These are phyloP conservation scores for Lucinisca nassula DNA, from an alignment of 2,888 invertebrate species.

Conservation along the genomic window DNA sequence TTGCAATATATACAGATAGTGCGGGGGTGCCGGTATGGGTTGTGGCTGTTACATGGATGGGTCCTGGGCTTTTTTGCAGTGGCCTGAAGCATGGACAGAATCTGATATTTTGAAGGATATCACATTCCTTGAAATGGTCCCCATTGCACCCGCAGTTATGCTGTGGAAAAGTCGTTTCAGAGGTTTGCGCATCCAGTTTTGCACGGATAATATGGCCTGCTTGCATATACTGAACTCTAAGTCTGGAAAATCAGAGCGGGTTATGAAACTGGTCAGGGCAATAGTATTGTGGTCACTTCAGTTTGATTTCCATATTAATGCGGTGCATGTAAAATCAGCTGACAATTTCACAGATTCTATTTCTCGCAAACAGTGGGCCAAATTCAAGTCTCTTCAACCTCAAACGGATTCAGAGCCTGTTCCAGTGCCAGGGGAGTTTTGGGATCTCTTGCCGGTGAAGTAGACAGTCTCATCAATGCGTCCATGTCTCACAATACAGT, in stretches of 20 bases:
- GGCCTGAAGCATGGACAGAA: background rate
- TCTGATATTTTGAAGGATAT: constrained; percentile 10
- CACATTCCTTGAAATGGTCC: constrained; percentile 6
- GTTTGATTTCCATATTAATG: background rate
- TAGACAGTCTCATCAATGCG: background rate
- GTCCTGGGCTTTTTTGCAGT: constrained; percentile 4
- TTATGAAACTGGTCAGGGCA: constrained; percentile 4
- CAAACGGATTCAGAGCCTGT: background rate
- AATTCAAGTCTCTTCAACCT: background rate
- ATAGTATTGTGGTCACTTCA: background rate
- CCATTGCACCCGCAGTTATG: background rate
- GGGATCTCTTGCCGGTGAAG: background rate
- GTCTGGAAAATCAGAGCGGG: constrained; percentile 5
- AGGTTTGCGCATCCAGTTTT: background rate
- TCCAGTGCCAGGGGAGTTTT: background rate
- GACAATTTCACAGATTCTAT: constrained; percentile 5
- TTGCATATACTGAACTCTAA: background rate
- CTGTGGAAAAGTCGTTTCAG: background rate
- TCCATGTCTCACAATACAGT: background rate
- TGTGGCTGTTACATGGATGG: background rate
- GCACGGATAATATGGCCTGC: constrained; percentile 2
- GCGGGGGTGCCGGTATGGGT: background rate
- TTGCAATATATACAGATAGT: background rate
- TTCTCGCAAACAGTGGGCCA: constrained; percentile 10
- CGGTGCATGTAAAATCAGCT: background rate